phyloP scores from a whole-genome alignment of 1,140 invertebrate species.

The Drosophila pandora region DNA sequence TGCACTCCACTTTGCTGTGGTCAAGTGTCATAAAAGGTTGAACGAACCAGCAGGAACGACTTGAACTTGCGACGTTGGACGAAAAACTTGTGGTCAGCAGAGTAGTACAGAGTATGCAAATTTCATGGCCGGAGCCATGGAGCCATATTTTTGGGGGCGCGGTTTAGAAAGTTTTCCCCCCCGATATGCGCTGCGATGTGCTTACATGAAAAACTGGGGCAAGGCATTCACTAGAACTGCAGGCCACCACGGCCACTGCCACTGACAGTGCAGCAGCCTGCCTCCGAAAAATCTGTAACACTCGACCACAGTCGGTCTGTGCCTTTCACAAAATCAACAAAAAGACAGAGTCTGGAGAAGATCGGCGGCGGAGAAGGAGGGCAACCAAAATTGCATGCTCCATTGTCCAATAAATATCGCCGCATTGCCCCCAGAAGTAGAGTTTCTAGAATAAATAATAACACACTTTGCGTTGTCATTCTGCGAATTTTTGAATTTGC shows the following conservation, averaged over 20 bases:
- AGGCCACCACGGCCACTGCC: conserved; percentile 9
- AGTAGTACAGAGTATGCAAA: conserved; percentile 27
- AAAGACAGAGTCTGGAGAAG: conserved; percentile 4
- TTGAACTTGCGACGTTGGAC: conserved; percentile 39
- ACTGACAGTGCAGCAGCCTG: conserved; percentile 7
- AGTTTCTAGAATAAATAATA: conserved; percentile 42
- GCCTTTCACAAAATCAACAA: conserved; percentile 50
- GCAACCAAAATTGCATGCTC: conserved; percentile 15
- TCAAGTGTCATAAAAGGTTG: conserved; percentile 70
- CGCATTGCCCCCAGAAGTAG: conserved; percentile 23
- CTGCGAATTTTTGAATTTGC: conserved; percentile 19
- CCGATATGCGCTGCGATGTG: conserved; percentile 11
- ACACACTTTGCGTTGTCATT: conserved; percentile 42
- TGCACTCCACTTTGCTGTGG: conserved; percentile 57
- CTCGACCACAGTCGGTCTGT: conserved; percentile 23
- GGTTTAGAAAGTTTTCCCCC: conserved; percentile 72
- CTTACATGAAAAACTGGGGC: conserved; percentile 62
- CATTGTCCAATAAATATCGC: conserved; percentile 21
- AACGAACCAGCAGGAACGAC: conserved; percentile 8
- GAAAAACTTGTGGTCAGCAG: conserved; percentile 21
- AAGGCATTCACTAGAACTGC: conserved; percentile 74
- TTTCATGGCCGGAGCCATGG: conserved; percentile 51
- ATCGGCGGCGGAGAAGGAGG: conserved; percentile 2
- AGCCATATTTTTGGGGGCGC: conserved; percentile 43
- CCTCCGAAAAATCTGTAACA: conserved; percentile 43